Evolutionary conservation across 2,888 invertebrate species (phyloP).

Genomic region (Yponomeuta plumbellus): DNA sequence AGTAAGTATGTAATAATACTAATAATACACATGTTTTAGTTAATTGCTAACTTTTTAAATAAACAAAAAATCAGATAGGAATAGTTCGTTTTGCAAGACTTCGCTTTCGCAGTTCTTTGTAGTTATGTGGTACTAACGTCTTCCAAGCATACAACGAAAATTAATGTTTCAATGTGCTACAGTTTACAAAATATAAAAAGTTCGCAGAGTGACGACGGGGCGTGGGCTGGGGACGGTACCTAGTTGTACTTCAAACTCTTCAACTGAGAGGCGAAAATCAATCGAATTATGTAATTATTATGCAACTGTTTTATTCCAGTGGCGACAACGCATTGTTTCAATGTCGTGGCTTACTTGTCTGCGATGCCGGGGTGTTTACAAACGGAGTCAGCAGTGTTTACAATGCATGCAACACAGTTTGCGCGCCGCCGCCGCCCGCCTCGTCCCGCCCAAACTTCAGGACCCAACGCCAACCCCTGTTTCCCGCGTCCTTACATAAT

Average conservation of each 20-base stretch:
- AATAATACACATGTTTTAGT: background rate
- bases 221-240: too few relatives aligned
- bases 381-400: slow-evolving; percentile 20
- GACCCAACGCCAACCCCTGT: slow-evolving; percentile 33
- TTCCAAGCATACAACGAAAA: too few relatives aligned
- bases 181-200: background rate
- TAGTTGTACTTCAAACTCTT: background rate
- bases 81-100: background rate
- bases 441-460: slow-evolving; percentile 13
- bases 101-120: background rate
- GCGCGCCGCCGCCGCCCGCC: slow-evolving; percentile 17
- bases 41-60: background rate
- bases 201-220: background rate
- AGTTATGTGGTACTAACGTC: background rate
- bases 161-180: too few relatives aligned
- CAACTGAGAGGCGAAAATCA: background rate
- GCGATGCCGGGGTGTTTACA: slow-evolving; percentile 14
- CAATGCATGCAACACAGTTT: slow-evolving; percentile 2
- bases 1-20: too few relatives aligned
- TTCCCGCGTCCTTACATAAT: slow-evolving; percentile 48
- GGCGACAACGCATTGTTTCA: slow-evolving; percentile 9
- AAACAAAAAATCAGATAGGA: background rate
- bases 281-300: slow-evolving; percentile 21
- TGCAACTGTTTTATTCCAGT: slow-evolving; percentile 18
- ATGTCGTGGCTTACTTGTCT: slow-evolving; percentile 15